Percentiles rank a stretch among this genome's conserved stretches.
These are phyloP conservation scores for Eurois occulta DNA, from an alignment of 2,888 invertebrate genomes.

Conservation along the genomic window DNA sequence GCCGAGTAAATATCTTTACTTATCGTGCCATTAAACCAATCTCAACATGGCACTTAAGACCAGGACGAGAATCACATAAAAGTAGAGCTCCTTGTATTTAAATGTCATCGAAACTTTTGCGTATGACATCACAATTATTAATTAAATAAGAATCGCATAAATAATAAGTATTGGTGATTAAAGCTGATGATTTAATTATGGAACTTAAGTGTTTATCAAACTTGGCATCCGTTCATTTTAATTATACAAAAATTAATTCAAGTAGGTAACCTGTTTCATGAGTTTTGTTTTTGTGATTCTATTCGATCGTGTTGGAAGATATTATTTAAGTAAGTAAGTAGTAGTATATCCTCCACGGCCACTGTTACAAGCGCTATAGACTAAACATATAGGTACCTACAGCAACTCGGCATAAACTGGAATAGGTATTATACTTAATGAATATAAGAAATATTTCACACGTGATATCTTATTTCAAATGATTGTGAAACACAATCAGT, in stretches of 20 bases:
- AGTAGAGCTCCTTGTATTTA: background rate
- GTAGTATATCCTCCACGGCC: background rate
- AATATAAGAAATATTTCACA: background rate
- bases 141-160: background rate
- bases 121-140: background rate
- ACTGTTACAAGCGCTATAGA: background rate
- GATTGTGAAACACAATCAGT: slow-evolving; percentile 16
- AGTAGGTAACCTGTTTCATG: slow-evolving; percentile 7
- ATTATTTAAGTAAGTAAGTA: slow-evolving; percentile 5
- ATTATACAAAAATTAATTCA: background rate
- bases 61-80: background rate
- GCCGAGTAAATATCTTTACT: background rate
- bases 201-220: background rate
- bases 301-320: slow-evolving; percentile 2
- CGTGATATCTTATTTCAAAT: slow-evolving; percentile 15
- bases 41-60: background rate
- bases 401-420: background rate
- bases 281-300: background rate
- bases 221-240: background rate
- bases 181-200: background rate
- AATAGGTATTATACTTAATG: background rate
- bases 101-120: background rate
- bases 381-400: background rate
- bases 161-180: background rate
- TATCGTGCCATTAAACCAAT: background rate